Conservation (phyloP, 1,140 invertebrate species). For the Ostrea edulis region DNA sequence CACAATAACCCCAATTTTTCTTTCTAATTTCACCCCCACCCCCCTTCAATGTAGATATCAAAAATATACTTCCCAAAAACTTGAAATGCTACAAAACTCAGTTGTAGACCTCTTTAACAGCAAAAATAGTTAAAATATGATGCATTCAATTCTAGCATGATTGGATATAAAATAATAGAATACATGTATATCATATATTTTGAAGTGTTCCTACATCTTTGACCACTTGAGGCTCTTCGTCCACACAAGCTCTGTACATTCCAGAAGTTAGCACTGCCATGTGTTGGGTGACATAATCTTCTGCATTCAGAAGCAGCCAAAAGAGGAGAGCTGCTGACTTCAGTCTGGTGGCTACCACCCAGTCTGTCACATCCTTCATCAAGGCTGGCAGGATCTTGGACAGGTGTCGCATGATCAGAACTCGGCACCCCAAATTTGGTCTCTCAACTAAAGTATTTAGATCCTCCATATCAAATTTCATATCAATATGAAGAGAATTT, state of each 20-base stretch:
- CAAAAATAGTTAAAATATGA: background rate
- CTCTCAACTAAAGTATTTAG: conserved; percentile 81
- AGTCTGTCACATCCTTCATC: conserved; percentile 85
- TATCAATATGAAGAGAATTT: no score
- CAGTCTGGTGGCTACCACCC: conserved; percentile 85
- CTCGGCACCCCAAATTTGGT: conserved; percentile 88
- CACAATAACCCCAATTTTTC: no score
- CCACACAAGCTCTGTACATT: conserved; percentile 80
- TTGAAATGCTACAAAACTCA: no score
- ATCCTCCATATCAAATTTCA: no score
- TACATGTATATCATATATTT: background rate
- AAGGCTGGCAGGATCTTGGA: conserved; percentile 85
- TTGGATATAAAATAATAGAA: background rate
- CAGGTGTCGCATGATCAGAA: conserved; percentile 85
- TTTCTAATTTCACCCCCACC: no score
- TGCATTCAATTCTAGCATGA: background rate
- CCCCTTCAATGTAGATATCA: no score
- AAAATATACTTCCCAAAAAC: no score
- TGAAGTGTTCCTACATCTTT: conserved; percentile 81
- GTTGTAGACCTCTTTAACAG: background rate
- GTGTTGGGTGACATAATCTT: conserved; percentile 86
- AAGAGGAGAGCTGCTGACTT: conserved; percentile 87
- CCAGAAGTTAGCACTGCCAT: conserved; percentile 82
- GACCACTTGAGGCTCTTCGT: conserved; percentile 84
- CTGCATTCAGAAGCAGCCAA: conserved; percentile 85